Evolutionary conservation across 2,888 invertebrate genomes (phyloP), one percentile per base, ranked within the genome.

Genomic region (Pecten maximus): DNA sequence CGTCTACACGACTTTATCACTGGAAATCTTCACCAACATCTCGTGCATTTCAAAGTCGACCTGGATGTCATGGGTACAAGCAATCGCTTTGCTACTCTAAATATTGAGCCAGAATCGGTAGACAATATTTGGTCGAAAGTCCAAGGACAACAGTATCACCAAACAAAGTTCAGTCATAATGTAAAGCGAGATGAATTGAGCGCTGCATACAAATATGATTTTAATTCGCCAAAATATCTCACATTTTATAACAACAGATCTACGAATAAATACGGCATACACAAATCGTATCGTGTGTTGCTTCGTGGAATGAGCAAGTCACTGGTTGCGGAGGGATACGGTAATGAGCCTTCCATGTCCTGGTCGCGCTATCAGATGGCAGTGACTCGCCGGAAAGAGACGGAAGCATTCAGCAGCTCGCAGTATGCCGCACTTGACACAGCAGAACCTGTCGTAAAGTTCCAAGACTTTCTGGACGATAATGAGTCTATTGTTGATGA

Each of bases 41-140:
- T 95, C 89, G 94, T 95, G 48, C 91, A 94, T 91, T 95, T 94
- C 89, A 94, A 95, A 90, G n/a, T n/a, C n/a, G n/a, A n/a, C n/a
- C n/a, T n/a, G n/a, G n/a, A n/a, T n/a, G n/a, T n/a, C n/a, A n/a
- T 90, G 39, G 94, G 94, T n/a, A 92, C 91, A 35, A 87, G 60
- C 10, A 95, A 95, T 91, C 89, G 95, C 35, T 95, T 95, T 88
- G 94, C 94, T 50, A 94, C 94, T 4, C 88, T 95, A 44, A 93
- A 95, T 89, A 93, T 94, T 16, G 87, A 88, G 3, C 54, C 91
- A 2, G 93, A 94, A 48, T 92, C 89, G 0, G 74, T 35, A 19
- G 3, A 15, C n/a, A 92, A 92, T 48, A 88, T 88, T 39, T 91
- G 87, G 44, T 91, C 90, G 0, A 8, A n/a, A 40, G 48, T 50